Evolutionary conservation across 2,888 invertebrate genomes (phyloP).

Genomic region (Coremacera marginata): DNA sequence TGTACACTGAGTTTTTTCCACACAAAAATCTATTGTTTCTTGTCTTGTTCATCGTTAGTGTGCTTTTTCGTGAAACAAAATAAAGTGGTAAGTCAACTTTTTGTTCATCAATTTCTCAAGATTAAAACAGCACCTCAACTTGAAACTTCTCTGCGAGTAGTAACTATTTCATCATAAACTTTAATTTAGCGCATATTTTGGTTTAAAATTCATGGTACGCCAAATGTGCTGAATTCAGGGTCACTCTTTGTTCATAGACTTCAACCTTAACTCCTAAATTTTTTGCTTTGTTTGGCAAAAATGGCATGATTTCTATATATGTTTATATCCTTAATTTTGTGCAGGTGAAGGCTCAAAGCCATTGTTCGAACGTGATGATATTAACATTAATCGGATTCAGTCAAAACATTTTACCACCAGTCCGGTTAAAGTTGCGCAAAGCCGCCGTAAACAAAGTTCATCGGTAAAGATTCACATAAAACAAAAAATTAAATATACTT

Average conservation of each 20-base stretch:
- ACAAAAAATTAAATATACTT: neutral
- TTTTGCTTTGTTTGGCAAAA: neutral
- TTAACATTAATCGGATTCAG: slow-evolving; percentile 41
- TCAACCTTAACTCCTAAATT: neutral
- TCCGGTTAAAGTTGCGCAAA: neutral
- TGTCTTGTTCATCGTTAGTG: too few species aligned
- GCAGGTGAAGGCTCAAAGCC: slow-evolving; percentile 54
- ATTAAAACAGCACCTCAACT: too few species aligned
- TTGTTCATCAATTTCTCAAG: too few species aligned
- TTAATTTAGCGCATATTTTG: too few species aligned
- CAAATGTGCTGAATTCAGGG: too few species aligned
- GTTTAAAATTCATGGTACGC: too few species aligned
- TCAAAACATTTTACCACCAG: neutral
- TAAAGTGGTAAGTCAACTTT: too few species aligned
- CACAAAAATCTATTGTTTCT: too few species aligned
- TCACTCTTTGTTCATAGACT: neutral
- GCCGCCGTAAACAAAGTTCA: slow-evolving; percentile 26
- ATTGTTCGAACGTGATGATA: slow-evolving; percentile 50
- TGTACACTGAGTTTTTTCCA: too few species aligned
- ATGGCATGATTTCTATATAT: neutral
- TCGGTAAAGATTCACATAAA: slow-evolving; percentile 43
- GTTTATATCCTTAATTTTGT: slow-evolving; percentile 13
- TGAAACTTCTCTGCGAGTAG: too few species aligned
- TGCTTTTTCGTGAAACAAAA: too few species aligned
- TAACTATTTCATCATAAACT: too few species aligned